These are phyloP conservation scores for Junco hyemalis DNA, from an alignment of 2,113 vertebrate species.

Conservation along the genomic window DNA sequence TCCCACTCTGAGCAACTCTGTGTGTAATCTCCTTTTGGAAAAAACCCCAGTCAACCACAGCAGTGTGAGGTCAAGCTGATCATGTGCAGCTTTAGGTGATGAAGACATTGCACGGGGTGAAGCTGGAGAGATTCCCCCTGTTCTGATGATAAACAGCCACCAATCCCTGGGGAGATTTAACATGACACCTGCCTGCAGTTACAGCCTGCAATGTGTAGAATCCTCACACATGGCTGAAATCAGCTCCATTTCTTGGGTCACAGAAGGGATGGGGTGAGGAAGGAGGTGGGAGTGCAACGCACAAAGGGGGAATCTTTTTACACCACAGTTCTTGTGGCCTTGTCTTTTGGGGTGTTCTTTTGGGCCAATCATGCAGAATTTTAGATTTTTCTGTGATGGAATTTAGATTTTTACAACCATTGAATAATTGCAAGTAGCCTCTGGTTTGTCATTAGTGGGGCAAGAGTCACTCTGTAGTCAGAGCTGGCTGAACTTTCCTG, in stretches of 20 bases:
- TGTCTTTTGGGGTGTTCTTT: not conserved
- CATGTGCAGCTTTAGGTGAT: not conserved
- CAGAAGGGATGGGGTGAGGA: not conserved
- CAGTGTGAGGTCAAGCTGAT: conserved; percentile 22
- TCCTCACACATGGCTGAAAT: not conserved
- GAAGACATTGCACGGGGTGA: not conserved
- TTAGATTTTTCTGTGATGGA: not conserved
- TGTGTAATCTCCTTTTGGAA: not conserved
- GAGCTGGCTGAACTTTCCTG: not conserved
- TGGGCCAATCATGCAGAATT: not conserved
- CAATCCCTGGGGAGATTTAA: not conserved
- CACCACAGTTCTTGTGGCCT: accelerated
- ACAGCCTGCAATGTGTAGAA: not conserved
- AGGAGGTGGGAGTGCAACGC: not conserved
- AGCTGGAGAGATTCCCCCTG: not conserved
- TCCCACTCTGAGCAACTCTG: not conserved
- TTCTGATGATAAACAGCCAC: not conserved
- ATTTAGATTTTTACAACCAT: not conserved
- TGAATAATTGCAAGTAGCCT: not conserved
- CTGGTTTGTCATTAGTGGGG: not conserved
- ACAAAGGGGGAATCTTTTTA: not conserved
- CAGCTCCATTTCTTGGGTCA: not conserved
- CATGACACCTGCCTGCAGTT: not conserved
- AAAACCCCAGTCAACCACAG: not conserved
- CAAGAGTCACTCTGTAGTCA: not conserved